Conservation (phyloP, 2,797 vertebrate genomes). For the Champsocephalus esox region DNA sequence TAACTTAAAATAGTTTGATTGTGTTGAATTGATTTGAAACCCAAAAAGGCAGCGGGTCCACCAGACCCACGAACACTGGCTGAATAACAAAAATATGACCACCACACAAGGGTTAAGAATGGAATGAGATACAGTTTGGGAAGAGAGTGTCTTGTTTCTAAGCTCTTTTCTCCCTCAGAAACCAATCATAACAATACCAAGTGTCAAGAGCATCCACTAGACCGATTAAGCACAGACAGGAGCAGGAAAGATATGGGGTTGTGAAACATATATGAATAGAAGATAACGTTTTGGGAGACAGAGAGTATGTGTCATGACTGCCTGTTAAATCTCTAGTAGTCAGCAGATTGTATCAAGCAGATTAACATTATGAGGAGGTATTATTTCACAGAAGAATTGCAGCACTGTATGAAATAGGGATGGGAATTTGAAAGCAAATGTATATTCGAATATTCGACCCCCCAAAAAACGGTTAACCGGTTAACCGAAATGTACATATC, state of each 20-base stretch:
- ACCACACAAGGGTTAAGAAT: not conserved
- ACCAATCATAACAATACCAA: slow-evolving; percentile 35
- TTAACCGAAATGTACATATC: too few relatives aligned
- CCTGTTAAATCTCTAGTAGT: slow-evolving; percentile 34
- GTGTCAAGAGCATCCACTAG: slow-evolving; percentile 31
- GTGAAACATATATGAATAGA: slow-evolving; percentile 52
- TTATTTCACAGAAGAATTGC: slow-evolving; percentile 16
- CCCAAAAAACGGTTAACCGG: too few relatives aligned
- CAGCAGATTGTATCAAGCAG: slow-evolving; percentile 21
- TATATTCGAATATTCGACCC: too few relatives aligned
- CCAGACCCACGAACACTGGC: too few relatives aligned
- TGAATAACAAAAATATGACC: too few relatives aligned
- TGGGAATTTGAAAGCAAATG: too few relatives aligned
- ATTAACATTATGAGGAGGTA: not conserved
- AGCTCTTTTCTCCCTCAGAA: not conserved
- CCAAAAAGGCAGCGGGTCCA: too few relatives aligned
- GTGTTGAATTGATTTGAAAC: too few relatives aligned
- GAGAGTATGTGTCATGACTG: slow-evolving; percentile 24
- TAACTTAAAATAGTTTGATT: too few relatives aligned
- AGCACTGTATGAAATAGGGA: not conserved
- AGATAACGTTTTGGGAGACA: slow-evolving; percentile 13
- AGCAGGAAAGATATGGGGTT: slow-evolving; percentile 46
- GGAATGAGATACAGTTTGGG: slow-evolving; percentile 5
- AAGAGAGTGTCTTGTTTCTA: slow-evolving; percentile 14
- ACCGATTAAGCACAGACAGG: slow-evolving; percentile 42